phyloP scores from a whole-genome alignment of 2,797 vertebrate species.

The Syncerus caffer region DNA sequence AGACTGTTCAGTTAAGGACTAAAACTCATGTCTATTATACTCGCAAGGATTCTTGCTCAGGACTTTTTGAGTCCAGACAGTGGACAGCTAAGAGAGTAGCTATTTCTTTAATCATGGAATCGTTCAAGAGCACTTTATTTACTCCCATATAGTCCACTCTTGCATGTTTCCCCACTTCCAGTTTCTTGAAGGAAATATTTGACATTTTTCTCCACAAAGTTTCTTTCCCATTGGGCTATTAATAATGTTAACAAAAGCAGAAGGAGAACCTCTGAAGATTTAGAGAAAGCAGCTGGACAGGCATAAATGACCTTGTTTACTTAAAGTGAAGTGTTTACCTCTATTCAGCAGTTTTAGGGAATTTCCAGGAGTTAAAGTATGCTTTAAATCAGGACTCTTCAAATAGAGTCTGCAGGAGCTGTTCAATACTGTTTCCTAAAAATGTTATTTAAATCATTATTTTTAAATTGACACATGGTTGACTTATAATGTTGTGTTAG shows the following conservation, averaged over 20 bases:
- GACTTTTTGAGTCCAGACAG: background rate
- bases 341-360: constrained; percentile 43
- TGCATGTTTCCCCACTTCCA: constrained; percentile 23
- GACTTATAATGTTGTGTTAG: background rate
- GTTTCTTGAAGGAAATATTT: constrained; percentile 64
- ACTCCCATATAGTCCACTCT: background rate
- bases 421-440: constrained; percentile 28
- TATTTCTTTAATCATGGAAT: constrained; percentile 27
- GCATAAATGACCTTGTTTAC: constrained; percentile 59
- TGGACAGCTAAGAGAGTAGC: background rate
- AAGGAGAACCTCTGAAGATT: constrained; percentile 51
- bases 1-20: background rate
- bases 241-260: constrained; percentile 64
- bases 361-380: constrained; percentile 40
- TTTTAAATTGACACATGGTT: background rate
- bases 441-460: background rate
- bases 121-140: constrained; percentile 49
- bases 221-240: constrained; percentile 49
- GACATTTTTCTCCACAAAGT: constrained; percentile 57
- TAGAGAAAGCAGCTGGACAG: constrained; percentile 54
- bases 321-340: constrained; percentile 69
- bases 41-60: background rate
- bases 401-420: background rate
- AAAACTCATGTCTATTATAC: background rate
- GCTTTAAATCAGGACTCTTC: constrained; percentile 44